Evolutionary conservation across 2,797 vertebrate species (phyloP), one percentile per base, ranked within the genome.

Genomic region (Danio choprae): DNA sequence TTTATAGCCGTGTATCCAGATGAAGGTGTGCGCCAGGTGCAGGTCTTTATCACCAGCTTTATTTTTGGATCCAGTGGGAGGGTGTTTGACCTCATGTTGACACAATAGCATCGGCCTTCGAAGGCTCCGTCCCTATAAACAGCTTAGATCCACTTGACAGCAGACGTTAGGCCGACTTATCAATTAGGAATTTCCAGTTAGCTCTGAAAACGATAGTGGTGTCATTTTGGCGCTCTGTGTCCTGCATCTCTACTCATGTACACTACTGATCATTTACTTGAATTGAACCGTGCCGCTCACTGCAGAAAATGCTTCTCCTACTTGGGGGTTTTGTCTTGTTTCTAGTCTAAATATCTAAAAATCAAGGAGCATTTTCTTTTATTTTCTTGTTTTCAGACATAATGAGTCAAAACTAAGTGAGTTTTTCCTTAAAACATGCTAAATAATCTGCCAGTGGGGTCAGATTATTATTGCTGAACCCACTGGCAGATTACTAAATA

Each of bases 11-110:
- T 89, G 79, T 75, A 80, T 89, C 87, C 70, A 84, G 88, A 87
- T 83, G 55, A 89, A 93, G 91, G 90, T 93, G 88, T 90, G 87
- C 67, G 89, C 90, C 93, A 94, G 93, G 91, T 94, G 92, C 90
- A 81, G 83, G 80, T 83, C 63, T 89, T 90, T 91, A 88, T 90
- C 90, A 89, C 89, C 86, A 89, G 87, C 86, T 69, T 90, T 93
- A 92, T 93, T 92, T 92, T 91, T 91, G 90, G 89, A 83, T 77
- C 81, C 29, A 29, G 29, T 29, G 1, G 87, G 86, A 36, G 84
- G 80, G 85, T 81, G 82, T 84, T 89, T 91, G 89, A 91, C 91
- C 91, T 88, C 89, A 78, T 87, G 89, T 90, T 88, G 91, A 91
- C 92, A 91, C 89, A 51, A 82, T 64, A 85, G 90, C 89, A 77